Percentiles rank a stretch among this genome's conserved stretches.
These are phyloP conservation scores for Castor canadensis DNA, from an alignment of 2,113 vertebrate genomes.

Conservation along the genomic window DNA sequence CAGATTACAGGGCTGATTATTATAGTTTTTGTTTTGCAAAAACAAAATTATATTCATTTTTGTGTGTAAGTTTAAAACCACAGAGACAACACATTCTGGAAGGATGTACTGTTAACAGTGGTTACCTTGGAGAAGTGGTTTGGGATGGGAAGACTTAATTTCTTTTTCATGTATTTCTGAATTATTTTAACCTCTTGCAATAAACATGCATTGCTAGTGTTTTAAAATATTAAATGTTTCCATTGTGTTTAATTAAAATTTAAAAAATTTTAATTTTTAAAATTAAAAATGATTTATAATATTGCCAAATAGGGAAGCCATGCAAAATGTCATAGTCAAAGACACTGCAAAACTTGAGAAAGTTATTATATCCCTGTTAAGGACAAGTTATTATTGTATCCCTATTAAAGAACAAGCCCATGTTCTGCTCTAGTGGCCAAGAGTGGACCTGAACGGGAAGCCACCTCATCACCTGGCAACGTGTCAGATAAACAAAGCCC, in stretches of 20 bases:
- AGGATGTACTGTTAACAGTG: neutral
- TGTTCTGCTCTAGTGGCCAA: neutral
- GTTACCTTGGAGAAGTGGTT: neutral
- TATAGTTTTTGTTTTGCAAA: too few species aligned
- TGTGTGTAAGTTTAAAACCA: conserved; percentile 10
- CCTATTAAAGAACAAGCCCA: neutral
- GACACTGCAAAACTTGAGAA: neutral
- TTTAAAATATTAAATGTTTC: neutral
- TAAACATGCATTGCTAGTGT: neutral
- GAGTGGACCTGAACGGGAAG: neutral
- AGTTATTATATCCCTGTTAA: neutral
- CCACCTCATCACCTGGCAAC: too few species aligned
- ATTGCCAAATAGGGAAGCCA: neutral
- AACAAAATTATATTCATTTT: neutral
- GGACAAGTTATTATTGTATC: neutral
- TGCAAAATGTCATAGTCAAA: neutral
- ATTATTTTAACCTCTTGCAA: neutral
- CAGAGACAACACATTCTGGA: neutral
- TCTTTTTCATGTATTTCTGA: neutral
- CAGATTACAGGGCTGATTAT: neutral
- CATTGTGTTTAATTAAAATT: conserved; percentile 2
- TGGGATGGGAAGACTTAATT: neutral
- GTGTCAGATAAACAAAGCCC: too few species aligned
- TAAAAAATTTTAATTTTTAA: neutral
- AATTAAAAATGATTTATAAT: neutral